These are phyloP conservation scores for Amyelois transitella DNA, from an alignment of 1,140 invertebrate genomes.

Conservation along the genomic window DNA sequence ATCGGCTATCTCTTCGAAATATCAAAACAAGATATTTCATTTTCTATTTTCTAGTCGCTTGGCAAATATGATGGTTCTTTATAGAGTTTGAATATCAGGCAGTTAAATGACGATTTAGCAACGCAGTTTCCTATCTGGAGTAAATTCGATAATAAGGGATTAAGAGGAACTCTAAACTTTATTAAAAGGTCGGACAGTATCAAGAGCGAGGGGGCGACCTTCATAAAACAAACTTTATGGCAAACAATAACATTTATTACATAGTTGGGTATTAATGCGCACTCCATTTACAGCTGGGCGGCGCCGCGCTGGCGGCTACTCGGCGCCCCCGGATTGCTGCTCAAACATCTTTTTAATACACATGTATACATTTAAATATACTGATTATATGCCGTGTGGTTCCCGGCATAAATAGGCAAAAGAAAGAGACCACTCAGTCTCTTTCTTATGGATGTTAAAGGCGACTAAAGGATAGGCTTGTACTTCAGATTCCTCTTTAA, in stretches of 20 bases:
- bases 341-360: slow-evolving; percentile 42
- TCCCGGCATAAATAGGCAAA: too few relatives aligned
- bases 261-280: slow-evolving; percentile 64
- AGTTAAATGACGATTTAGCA: neutral
- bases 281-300: slow-evolving; percentile 53
- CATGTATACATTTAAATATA: too few relatives aligned
- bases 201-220: slow-evolving; percentile 38
- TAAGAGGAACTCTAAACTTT: slow-evolving; percentile 36
- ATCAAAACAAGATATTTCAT: slow-evolving; percentile 49
- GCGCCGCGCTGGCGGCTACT: slow-evolving; percentile 52
- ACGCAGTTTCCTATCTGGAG: slow-evolving; percentile 14
- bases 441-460: too few relatives aligned
- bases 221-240: slow-evolving; percentile 67
- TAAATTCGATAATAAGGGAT: slow-evolving; percentile 30
- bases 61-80: too few relatives aligned
- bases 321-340: slow-evolving; percentile 31
- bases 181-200: slow-evolving; percentile 41
- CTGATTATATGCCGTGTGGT: too few relatives aligned
- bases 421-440: too few relatives aligned
- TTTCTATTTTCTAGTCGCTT: slow-evolving; percentile 4
- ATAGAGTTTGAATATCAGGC: neutral
- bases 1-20: slow-evolving; percentile 38
- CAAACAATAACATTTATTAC: slow-evolving; percentile 72
- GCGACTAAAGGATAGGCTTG: too few relatives aligned
- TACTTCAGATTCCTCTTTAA: too few relatives aligned